A percentile compares a stretch with the other conserved stretches of the same genome.
These are phyloP conservation scores for Adelognathus sp. DNA, from an alignment of 2,888 invertebrate genomes.

Conservation along the genomic window DNA sequence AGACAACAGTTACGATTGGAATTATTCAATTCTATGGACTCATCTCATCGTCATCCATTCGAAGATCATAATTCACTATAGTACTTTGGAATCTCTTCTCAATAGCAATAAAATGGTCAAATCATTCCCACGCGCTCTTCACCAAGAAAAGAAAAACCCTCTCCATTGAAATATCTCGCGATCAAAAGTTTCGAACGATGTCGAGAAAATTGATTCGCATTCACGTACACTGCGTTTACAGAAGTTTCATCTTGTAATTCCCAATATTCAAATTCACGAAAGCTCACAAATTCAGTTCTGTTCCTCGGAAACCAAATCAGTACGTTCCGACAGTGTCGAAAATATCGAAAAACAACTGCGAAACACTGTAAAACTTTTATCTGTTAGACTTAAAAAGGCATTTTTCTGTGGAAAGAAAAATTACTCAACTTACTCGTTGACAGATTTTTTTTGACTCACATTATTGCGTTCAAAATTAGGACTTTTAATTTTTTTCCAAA, in stretches of 20 bases:
- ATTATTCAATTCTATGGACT: not conserved
- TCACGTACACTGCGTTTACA: not conserved
- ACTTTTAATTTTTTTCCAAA: too few relatives aligned
- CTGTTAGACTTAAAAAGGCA: too few relatives aligned
- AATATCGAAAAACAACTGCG: not conserved
- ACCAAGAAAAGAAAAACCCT: too few relatives aligned
- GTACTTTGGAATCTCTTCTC: not conserved
- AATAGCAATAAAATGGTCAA: not conserved
- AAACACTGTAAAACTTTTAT: too few relatives aligned
- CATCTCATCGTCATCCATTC: not conserved
- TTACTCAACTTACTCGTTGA: too few relatives aligned
- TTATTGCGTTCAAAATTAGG: too few relatives aligned
- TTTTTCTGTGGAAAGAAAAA: too few relatives aligned
- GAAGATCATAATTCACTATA: not conserved
- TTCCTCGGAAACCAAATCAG: not conserved
- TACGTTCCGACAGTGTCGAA: not conserved
- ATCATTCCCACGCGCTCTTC: too few relatives aligned
- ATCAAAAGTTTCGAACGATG: too few relatives aligned
- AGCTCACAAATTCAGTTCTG: too few relatives aligned
- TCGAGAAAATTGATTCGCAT: slow-evolving; percentile 28
- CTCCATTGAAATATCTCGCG: too few relatives aligned
- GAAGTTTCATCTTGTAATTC: slow-evolving; percentile 24
- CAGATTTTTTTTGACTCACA: too few relatives aligned
- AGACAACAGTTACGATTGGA: not conserved
- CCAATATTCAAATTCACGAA: not conserved